A percentile compares a stretch with the other conserved stretches of the same genome.
These are phyloP conservation scores for Ichneumon xanthorius DNA, from an alignment of 2,888 invertebrate genomes.

Conservation along the genomic window DNA sequence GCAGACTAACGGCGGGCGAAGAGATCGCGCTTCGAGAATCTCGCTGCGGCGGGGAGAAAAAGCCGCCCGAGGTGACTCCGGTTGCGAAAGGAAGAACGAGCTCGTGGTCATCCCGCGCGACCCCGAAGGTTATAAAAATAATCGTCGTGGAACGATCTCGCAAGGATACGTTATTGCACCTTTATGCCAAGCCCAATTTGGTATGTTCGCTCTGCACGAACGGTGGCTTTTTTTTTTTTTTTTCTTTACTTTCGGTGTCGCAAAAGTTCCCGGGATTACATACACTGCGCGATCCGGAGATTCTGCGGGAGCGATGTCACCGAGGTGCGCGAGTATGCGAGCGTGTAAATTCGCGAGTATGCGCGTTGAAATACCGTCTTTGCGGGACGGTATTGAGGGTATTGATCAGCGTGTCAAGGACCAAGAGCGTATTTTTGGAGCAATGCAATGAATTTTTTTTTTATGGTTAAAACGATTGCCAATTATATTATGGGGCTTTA, in stretches of 20 bases:
- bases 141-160: slow-evolving; percentile 43
- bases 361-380: slow-evolving; percentile 30
- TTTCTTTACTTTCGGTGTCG: slow-evolving; percentile 38
- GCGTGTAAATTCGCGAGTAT: no score
- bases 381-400: slow-evolving; percentile 34
- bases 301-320: slow-evolving; percentile 41
- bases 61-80: slow-evolving; percentile 30
- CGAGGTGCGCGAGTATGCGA: slow-evolving; percentile 38
- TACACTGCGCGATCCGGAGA: slow-evolving; percentile 37
- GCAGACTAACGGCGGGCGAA: not conserved
- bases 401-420: slow-evolving; percentile 45
- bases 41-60: not conserved
- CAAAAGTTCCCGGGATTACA: slow-evolving; percentile 38
- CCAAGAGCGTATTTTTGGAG: slow-evolving; percentile 13
- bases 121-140: slow-evolving; percentile 27
- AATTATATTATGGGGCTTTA: no score
- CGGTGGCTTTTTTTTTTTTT: slow-evolving; percentile 1
- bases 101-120: slow-evolving; percentile 31
- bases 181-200: slow-evolving; percentile 57
- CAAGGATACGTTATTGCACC: slow-evolving; percentile 44
- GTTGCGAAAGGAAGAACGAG: slow-evolving; percentile 44
- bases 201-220: slow-evolving; percentile 27
- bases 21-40: not conserved
- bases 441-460: not conserved
- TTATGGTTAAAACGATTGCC: no score